phyloP scores from a whole-genome alignment of 2,113 vertebrate genomes.

The Pterophyllum scalare region DNA sequence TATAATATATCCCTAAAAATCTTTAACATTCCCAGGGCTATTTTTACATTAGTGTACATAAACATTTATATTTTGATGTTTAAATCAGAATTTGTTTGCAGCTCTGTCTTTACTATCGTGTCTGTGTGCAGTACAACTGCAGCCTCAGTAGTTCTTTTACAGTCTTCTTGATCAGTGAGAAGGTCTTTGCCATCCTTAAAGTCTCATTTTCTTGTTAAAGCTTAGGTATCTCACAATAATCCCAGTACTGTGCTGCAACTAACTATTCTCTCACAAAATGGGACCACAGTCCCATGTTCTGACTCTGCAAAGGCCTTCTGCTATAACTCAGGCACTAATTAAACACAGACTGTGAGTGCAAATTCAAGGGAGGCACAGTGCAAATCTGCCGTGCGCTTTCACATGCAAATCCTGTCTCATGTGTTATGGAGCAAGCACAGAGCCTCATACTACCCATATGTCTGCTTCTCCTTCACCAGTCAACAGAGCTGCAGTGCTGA shows the following conservation, averaged over 20 bases:
- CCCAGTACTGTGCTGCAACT: not conserved
- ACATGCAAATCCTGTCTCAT: constrained; percentile 32
- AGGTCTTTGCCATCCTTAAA: not conserved
- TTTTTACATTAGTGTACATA: not conserved
- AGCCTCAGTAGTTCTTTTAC: not conserved
- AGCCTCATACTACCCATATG: not conserved
- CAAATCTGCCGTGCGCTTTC: constrained; percentile 17
- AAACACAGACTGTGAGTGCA: constrained; percentile 35
- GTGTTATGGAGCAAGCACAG: constrained; percentile 20
- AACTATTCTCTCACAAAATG: not conserved
- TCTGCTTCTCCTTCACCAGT: constrained; percentile 9
- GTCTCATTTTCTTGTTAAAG: constrained; percentile 1
- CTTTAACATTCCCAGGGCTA: not conserved
- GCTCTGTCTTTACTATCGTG: not conserved
- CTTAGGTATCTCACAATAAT: constrained; percentile 3
- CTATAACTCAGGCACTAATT: constrained; percentile 57
- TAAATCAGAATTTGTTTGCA: not conserved
- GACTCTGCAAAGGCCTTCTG: constrained; percentile 30
- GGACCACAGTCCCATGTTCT: constrained; percentile 39
- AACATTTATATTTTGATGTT: not conserved
- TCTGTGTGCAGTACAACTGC: not conserved
- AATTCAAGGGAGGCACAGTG: constrained; percentile 37
- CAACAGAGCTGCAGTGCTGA: constrained; percentile 5
- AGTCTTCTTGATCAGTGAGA: not conserved
- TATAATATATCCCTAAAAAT: not conserved